Base-by-base conservation (phyloP, 2,888 invertebrate genomes). In the Syrphus vitripennis region DNA sequence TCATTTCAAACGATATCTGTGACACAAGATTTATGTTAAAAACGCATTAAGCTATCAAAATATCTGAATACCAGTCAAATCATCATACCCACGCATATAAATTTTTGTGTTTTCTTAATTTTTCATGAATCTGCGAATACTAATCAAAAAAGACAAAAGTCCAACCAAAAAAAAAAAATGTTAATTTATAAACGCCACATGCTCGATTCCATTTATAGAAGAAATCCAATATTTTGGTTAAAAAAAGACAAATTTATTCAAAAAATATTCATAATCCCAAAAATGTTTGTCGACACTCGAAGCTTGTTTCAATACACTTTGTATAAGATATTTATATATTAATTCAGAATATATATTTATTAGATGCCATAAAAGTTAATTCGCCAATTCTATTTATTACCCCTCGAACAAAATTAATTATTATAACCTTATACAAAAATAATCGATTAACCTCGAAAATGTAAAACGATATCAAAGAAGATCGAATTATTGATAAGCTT, bases 341-440 rank as follows among this genome's bases (percentile, higher is more conserved):
- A 16, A 45, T 70, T 55, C 19, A 29, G 34, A 57, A 34, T 1
- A 50, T n/a, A 61, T 53, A 77, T 79, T 80, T 70, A 71, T 84
- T 31, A 24, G 42, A 42, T n/a, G 29, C 19, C 59, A 67, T 84
- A 84, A 84, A 84, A 84, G 24, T 80, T 80, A 84, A 84, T 76
- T 80, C 40, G 84, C 80, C 84, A 84, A 80, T 71, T 76, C 67
- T 69, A 79, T 83, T 80, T 84, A 84, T 72, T 71, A 16, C 24
- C 71, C 21, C 37, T 76, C 37, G 53, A 37, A 55, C 12, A 24
- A 61, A 80, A 80, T 72, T 67, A 76, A 72, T 80, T 76, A 72
- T 55, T 59, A 77, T 61, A 69, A 80, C 74, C 59, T 65, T 57
- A 72, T 72, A 63, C 79, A 55, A 65, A 70, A 50, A 42, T 65